phyloP scores from a whole-genome alignment of 2,797 vertebrate genomes.

The Eutrigla gurnardus region DNA sequence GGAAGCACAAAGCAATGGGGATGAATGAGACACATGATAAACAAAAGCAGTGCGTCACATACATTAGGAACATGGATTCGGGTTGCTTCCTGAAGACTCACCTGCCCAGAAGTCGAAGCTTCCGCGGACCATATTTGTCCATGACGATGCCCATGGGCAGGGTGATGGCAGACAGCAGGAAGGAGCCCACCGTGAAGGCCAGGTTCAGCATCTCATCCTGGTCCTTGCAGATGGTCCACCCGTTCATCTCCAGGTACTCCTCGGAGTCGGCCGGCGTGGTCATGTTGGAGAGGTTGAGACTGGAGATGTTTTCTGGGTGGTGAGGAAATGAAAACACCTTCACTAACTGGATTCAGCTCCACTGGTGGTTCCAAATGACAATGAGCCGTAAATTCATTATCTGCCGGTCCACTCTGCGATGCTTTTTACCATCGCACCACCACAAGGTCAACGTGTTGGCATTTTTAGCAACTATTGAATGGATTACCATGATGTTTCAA shows the following conservation, averaged over 20 bases:
- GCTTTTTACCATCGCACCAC: too few species aligned
- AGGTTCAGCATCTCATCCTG: slow-evolving; percentile 98
- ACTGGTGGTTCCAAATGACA: too few species aligned
- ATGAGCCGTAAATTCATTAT: neutral
- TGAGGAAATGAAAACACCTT: neutral
- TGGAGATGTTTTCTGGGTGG: slow-evolving; percentile 73
- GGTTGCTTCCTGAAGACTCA: slow-evolving; percentile 59
- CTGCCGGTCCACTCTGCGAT: too few species aligned
- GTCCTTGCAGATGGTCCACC: slow-evolving; percentile 94
- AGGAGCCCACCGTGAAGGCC: slow-evolving; percentile 98
- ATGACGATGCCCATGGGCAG: slow-evolving; percentile 93
- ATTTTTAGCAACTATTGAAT: neutral
- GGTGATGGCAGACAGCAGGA: slow-evolving; percentile 96
- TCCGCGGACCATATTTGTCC: slow-evolving; percentile 98
- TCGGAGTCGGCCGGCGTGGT: slow-evolving; percentile 40
- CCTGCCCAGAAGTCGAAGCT: slow-evolving; percentile 97
- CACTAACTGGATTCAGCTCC: neutral
- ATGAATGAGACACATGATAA: neutral
- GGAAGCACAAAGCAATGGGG: slow-evolving; percentile 54
- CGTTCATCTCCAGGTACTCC: slow-evolving; percentile 84
- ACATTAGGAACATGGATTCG: neutral
- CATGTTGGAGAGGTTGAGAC: slow-evolving; percentile 62
- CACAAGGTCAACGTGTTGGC: too few species aligned
- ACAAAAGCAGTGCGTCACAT: too few species aligned
- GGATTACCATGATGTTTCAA: neutral